Percentiles rank a stretch among this genome's conserved stretches.
phyloP scores from a whole-genome alignment of 2,797 vertebrate genomes.

The Rhinichthys osculus region DNA sequence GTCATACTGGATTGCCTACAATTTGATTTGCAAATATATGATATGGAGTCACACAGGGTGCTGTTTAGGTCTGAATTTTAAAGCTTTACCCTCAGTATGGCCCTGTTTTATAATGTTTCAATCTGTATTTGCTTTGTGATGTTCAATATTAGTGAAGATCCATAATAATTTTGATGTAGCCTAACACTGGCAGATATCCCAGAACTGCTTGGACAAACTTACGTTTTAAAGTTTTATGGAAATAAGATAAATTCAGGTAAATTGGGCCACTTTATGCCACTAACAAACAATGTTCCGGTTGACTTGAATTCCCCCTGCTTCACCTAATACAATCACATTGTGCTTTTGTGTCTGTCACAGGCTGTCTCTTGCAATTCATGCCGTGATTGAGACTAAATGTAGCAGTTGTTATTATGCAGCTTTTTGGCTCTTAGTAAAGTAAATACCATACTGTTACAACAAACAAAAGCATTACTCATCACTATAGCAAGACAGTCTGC shows the following conservation, averaged over 20 bases:
- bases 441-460: background rate
- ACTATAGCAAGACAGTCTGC: background rate
- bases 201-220: background rate
- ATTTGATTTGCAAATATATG: background rate
- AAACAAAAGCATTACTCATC: background rate
- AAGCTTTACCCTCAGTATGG: background rate
- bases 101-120: constrained; percentile 19
- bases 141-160: constrained; percentile 14
- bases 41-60: background rate
- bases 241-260: constrained; percentile 8
- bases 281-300: background rate
- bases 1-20: background rate
- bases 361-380: background rate
- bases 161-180: constrained; percentile 7
- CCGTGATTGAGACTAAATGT: background rate
- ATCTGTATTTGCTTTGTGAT: constrained; percentile 20
- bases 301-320: background rate
- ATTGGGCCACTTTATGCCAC: background rate
- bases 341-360: background rate
- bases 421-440: constrained; percentile 11
- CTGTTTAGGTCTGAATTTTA: background rate
- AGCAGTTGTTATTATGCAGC: background rate
- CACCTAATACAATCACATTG: background rate
- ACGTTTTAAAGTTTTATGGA: constrained; percentile 21
- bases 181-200: constrained; percentile 27